Evolutionary conservation across 2,888 invertebrate genomes (phyloP), one percentile per base, ranked within the genome.

Genomic region (Subacronicta megacephala): DNA sequence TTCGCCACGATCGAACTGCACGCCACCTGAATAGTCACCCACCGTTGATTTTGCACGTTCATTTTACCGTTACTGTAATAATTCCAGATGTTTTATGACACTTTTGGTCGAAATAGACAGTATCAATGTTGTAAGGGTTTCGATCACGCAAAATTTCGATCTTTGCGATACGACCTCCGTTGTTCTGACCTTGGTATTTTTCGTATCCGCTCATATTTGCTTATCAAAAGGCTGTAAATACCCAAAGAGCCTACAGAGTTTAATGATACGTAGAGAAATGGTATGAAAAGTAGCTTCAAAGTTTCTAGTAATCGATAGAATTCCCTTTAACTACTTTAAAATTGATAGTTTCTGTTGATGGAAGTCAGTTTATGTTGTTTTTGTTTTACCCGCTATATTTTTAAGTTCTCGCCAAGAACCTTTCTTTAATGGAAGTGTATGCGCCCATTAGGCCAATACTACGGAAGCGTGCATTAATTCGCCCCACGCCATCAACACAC

Each of bases 1-100:
- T 84, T 82, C 73, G 77, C 88, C 85, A 84, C 93, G 93, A 94
- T 93, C 93, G 93, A 93, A 94, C 86, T 92, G 91, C 92, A 93
- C 90, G 92, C 89, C 85, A 90, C 84, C 82, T 85, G 85, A 85
- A 88, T 80, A 83, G 82, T 83, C 78, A 82, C 81, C 84, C 81
- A 76, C 85, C 88, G 83, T 84, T 89, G 93, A 92, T 93, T 93
- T 92, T 90, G 92, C 92, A 92, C 88, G 89, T 89, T 87, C 89
- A 85, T 88, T 87, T 75, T 76, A 75, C 81, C 52, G 65, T 65
- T 60, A 64, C 65, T 75, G 75, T 81, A 84, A 85, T 89, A 83
- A 87, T 84, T 85, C 73, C 71, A 80, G 79, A 84, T 83, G 83
- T 80, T 88, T 89, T 88, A 90, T 89, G 80, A 80, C 85, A 84